A percentile compares a stretch with the other conserved stretches of the same genome.
These are phyloP conservation scores for Drosophila kanekoi DNA, from an alignment of 2,888 invertebrate genomes.

Conservation along the genomic window DNA sequence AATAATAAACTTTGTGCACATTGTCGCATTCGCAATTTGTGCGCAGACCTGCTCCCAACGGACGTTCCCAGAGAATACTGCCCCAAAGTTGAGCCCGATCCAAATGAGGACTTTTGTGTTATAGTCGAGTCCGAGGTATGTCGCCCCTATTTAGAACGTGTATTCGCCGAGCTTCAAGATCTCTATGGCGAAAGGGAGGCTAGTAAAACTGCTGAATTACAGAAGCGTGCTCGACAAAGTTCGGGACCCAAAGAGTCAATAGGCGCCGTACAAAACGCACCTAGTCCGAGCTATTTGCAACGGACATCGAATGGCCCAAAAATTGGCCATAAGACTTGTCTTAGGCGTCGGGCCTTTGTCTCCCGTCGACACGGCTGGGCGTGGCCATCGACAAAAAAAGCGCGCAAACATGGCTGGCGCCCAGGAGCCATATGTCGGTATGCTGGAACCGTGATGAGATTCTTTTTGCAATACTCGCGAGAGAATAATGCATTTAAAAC, in stretches of 20 bases:
- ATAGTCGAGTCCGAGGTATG: slow-evolving; percentile 60
- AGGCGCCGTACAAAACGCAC: background rate
- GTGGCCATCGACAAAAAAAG: slow-evolving; percentile 85
- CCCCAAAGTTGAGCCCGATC: slow-evolving; percentile 34
- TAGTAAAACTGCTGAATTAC: slow-evolving; percentile 8
- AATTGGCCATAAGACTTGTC: slow-evolving; percentile 87
- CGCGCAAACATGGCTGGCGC: slow-evolving; percentile 80
- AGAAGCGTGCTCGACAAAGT: slow-evolving; percentile 16
- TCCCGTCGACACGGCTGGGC: slow-evolving; percentile 89
- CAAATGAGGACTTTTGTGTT: slow-evolving; percentile 62
- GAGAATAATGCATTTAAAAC: slow-evolving; percentile 59
- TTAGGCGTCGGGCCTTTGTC: slow-evolving; percentile 86
- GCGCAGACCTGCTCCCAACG: slow-evolving; percentile 60
- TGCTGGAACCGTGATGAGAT: slow-evolving; percentile 82
- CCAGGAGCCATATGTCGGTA: slow-evolving; percentile 83
- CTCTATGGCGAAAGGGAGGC: slow-evolving; percentile 74
- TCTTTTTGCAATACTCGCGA: slow-evolving; percentile 74
- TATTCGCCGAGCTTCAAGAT: slow-evolving; percentile 76
- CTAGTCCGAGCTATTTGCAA: slow-evolving; percentile 20
- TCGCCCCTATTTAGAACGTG: slow-evolving; percentile 75
- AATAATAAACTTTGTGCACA: slow-evolving; percentile 69
- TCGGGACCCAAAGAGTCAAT: background rate
- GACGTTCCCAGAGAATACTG: slow-evolving; percentile 14
- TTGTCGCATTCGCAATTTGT: slow-evolving; percentile 78
- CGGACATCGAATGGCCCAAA: slow-evolving; percentile 64